Base-by-base conservation (phyloP, 2,888 invertebrate genomes). In the Tuta absoluta region DNA sequence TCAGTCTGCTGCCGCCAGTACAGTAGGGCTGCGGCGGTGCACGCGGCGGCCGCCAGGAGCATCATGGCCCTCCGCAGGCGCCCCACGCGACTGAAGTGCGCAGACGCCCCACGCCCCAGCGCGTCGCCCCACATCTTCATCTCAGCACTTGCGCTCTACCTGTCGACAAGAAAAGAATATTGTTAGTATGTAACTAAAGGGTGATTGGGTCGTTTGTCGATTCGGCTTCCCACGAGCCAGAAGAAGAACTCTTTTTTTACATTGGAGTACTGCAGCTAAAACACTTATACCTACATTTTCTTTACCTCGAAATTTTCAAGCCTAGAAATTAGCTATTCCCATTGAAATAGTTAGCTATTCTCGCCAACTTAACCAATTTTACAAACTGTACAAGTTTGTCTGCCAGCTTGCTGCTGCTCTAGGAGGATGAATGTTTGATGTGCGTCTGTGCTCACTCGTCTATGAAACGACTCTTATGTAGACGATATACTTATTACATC, bases 1-100 rank as follows among this genome's bases (percentile, higher is more conserved):
- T 91, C 86, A 70, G 79, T 87, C 78, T 92, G 93, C 81, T 93
- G 93, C 65, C 93, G 92, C 93, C 93, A 93, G 84, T 94, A 94
- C 41, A 94, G 86, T 69, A 94, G 86, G 71, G 92, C 92, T 24
- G 93, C 88, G 65, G 92, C 92, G 56, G 93, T 89, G 74, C 93
- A 91, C 41, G 93, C 93, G 62, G 87, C 91, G 21, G 91, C 89
- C 7, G 93, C 92, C 24, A 94, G 88, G 74, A 92, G 81, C 70
- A 93, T 76, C 73, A 94, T 77, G 60, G 93, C 93, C 61, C 93
- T 92, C 62, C 93, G 92, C 79, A 94, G 87, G 67, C 89, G 84
- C n/a, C 85, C 90, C 71, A 92, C 90, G 63, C 91, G 86, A 48
- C 85, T 76, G 89, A 93, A 80, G 87, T 92, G 84, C 92, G 92